Conservation (phyloP, 92 coral and sea anemone species). For the Bergia sp. region DNA sequence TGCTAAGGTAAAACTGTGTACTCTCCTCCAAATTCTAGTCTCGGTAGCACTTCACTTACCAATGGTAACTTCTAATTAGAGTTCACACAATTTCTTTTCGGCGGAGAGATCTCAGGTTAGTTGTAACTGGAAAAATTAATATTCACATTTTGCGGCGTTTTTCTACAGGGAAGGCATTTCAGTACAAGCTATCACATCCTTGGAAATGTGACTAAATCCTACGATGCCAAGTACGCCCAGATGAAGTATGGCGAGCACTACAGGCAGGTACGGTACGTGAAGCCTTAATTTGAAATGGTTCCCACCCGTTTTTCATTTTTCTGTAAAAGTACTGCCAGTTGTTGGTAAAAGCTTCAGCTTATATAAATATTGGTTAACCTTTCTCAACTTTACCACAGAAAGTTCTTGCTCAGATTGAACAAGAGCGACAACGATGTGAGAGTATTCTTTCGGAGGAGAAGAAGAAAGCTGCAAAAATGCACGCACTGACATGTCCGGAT, state of each 20-base stretch:
- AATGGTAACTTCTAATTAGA: neutral
- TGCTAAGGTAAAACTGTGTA: too few species aligned
- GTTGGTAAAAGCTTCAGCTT: too few species aligned
- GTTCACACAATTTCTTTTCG: neutral
- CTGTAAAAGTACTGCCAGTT: too few species aligned
- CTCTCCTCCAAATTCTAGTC: too few species aligned
- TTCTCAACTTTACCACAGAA: constrained; percentile 55
- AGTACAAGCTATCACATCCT: constrained; percentile 75
- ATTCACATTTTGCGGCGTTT: neutral
- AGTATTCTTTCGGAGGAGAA: constrained; percentile 65
- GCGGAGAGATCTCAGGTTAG: too few species aligned
- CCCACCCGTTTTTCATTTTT: too few species aligned
- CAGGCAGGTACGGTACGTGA: constrained; percentile 69
- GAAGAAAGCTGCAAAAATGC: constrained; percentile 49
- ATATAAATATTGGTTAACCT: too few species aligned
- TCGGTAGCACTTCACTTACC: too few species aligned
- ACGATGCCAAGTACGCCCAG: constrained; percentile 82
- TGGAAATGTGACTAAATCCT: constrained; percentile 66
- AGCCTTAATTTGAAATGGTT: too few species aligned
- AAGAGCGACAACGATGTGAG: constrained; percentile 70
- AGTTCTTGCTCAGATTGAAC: constrained; percentile 66
- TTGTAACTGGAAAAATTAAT: too few species aligned
- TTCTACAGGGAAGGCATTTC: constrained; percentile 77
- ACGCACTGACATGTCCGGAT: constrained; percentile 17
- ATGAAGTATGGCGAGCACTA: constrained; percentile 90